Percentiles rank a stretch among this genome's conserved stretches.
These are phyloP conservation scores for Prosapia bicincta DNA, from an alignment of 2,888 invertebrate genomes.

Conservation along the genomic window DNA sequence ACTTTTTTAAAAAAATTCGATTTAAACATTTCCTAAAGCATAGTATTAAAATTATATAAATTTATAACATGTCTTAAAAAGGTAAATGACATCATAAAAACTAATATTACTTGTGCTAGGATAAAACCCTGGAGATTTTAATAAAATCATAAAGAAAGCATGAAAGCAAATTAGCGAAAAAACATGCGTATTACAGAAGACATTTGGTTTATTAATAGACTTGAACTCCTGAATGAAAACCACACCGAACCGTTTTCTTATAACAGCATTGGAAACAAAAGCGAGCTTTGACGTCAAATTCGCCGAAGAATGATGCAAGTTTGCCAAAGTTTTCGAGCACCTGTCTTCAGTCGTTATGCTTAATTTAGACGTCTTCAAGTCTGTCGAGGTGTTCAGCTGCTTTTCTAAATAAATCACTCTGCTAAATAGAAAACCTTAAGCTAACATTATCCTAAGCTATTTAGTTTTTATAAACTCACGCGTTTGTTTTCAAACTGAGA, in stretches of 20 bases:
- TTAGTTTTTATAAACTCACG: neutral
- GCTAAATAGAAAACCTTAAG: neutral
- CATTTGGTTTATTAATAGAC: too few species aligned
- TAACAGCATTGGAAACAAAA: neutral
- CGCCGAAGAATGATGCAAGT: neutral
- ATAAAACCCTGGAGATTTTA: too few species aligned
- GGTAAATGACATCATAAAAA: too few species aligned
- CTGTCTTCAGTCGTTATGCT: neutral
- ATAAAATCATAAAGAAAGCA: too few species aligned
- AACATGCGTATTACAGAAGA: too few species aligned
- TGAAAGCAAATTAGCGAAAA: too few species aligned
- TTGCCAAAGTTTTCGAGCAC: neutral
- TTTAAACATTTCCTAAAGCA: too few species aligned
- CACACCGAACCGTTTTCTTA: neutral
- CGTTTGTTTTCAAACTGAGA: neutral
- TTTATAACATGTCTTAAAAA: too few species aligned
- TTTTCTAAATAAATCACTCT: neutral
- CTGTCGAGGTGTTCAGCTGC: neutral
- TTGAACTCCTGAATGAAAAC: neutral
- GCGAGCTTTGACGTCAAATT: neutral
- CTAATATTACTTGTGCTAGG: too few species aligned
- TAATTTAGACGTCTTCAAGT: neutral
- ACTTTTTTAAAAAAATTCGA: too few species aligned
- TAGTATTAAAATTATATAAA: too few species aligned
- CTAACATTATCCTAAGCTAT: neutral